Evolutionary conservation across 2,888 invertebrate genomes (phyloP), one percentile per base, ranked within the genome.

Genomic region (Gnatocerus cornutus): DNA sequence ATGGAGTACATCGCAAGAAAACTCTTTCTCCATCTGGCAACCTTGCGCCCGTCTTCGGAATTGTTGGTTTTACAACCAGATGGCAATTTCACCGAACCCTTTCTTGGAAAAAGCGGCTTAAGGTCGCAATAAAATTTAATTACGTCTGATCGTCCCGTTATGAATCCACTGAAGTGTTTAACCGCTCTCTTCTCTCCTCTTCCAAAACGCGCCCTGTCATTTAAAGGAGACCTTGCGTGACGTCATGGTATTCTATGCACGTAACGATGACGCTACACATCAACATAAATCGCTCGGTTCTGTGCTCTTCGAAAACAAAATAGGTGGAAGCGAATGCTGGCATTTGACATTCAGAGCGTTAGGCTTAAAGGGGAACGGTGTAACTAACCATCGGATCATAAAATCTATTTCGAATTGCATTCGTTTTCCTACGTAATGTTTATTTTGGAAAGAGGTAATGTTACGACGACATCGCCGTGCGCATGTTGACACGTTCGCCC

Each of bases 181-280:
- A 68, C 62, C 50, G 56, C 61, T 56, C 45, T 43, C 41, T 59
- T 27, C 46, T 46, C 45, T 56, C 56, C 41, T 45, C 29, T 30
- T 45, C 45, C 59, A 30, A 46, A 53, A 66, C 61, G 41, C 58
- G 53, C 62, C 66, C 66, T 70, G 62, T 70, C 67, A 56, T 69
- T 65, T 74, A 73, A 71, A 69, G 46, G 71, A 75, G 73, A 73
- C 71, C 68, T 74, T 67, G 70, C 64, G 59, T 74, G 74, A 75
- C 75, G 75, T 75, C 75, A 75, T 69, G 37, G 48, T 66, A 77
- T 74, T 76, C 77, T 71, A 74, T 71, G 71, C 74, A 77, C 74
- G 77, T 76, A 74, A 75, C 68, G 72, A 74, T 75, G 76, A 75
- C 75, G 76, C 70, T 63, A 53, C 63, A 46, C 62, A 68, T 63